Evolutionary conservation across 2,113 vertebrate species (phyloP).

Genomic region (Pterocles burchelli): DNA sequence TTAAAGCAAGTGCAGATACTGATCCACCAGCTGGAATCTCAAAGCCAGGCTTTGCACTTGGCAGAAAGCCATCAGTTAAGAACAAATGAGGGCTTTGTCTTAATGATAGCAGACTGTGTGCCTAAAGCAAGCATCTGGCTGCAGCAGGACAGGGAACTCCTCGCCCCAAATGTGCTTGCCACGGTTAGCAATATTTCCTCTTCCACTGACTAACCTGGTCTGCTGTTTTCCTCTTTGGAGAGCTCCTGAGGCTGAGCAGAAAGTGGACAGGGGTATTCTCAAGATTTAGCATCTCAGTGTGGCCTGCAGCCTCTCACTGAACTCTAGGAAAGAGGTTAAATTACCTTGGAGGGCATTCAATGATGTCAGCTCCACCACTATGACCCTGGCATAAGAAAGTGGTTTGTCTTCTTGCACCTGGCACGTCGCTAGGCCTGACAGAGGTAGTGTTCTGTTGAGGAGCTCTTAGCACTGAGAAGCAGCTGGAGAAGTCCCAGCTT

Average conservation of each 20-base stretch:
- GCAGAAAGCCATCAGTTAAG: background rate
- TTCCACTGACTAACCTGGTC: background rate
- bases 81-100: background rate
- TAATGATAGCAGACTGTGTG: background rate
- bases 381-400: background rate
- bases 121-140: background rate
- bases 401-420: background rate
- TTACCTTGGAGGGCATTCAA: background rate
- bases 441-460: background rate
- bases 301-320: background rate
- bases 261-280: background rate
- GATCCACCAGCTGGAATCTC: background rate
- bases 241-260: background rate
- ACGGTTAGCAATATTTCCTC: fast-evolving
- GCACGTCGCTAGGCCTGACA: background rate
- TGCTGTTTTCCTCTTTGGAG: background rate
- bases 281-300: background rate
- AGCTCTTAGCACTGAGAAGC: background rate
- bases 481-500: background rate
- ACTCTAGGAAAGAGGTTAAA: background rate
- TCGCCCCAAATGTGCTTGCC: background rate
- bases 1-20: background rate
- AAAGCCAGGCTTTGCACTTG: background rate
- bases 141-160: background rate
- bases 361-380: background rate